Evolutionary conservation across 1,140 invertebrate genomes (phyloP).

Genomic region (Druon quercuslanigerum): DNA sequence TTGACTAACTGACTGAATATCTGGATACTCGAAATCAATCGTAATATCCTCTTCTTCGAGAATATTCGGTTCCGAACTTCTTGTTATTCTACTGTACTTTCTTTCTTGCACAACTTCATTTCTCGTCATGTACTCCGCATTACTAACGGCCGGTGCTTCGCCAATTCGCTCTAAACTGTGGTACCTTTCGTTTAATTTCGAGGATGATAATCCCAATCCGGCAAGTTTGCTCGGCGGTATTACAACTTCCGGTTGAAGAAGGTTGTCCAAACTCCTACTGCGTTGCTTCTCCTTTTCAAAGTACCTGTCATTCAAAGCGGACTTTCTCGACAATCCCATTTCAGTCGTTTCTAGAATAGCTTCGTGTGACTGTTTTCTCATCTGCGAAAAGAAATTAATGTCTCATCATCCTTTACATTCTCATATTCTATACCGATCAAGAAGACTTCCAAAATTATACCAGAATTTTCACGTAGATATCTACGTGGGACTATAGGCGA

Average conservation of each 20-base stretch:
- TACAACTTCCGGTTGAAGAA: slow-evolving; percentile 79
- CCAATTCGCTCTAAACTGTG: slow-evolving; percentile 86
- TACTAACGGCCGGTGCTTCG: slow-evolving; percentile 74
- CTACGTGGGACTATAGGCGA: too few relatives aligned
- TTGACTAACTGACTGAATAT: slow-evolving; percentile 79
- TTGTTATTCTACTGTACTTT: slow-evolving; percentile 73
- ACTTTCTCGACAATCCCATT: slow-evolving; percentile 85
- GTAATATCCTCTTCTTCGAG: slow-evolving; percentile 77
- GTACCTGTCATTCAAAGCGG: slow-evolving; percentile 91
- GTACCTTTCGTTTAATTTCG: slow-evolving; percentile 88
- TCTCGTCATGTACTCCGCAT: slow-evolving; percentile 77
- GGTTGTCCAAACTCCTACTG: slow-evolving; percentile 88
- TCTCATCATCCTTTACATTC: too few relatives aligned
- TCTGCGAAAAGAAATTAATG: slow-evolving; percentile 49
- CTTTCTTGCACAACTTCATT: slow-evolving; percentile 73
- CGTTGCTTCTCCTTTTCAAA: slow-evolving; percentile 89
- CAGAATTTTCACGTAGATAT: too few relatives aligned
- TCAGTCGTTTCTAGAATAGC: slow-evolving; percentile 74
- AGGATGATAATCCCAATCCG: slow-evolving; percentile 87
- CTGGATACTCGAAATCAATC: slow-evolving; percentile 82
- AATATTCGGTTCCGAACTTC: slow-evolving; percentile 73
- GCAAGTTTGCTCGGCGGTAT: slow-evolving; percentile 77
- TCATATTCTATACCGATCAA: too few relatives aligned
- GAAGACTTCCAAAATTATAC: too few relatives aligned
- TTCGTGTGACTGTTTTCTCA: slow-evolving; percentile 84